Evolutionary conservation across 2,113 vertebrate species (phyloP), one percentile per base, ranked within the genome.

Genomic region (Ceyx cyanopectus): DNA sequence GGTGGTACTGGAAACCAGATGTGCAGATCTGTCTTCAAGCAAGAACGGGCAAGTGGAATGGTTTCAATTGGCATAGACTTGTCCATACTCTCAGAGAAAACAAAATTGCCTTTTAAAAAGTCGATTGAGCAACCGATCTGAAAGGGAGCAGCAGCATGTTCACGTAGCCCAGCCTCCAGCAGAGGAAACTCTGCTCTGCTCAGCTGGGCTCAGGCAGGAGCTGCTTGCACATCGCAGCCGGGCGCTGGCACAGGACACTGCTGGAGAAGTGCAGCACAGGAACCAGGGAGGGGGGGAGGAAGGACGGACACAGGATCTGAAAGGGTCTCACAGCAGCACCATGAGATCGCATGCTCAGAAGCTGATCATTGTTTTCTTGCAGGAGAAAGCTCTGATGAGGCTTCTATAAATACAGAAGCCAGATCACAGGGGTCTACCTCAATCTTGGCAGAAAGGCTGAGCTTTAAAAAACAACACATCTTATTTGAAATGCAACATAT

Each of bases 311-410:
- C 27, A 37, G 26, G 8, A 72, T 80, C 54, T 32, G 50, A 54
- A 65, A 58, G 61, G 85, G 75, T 85, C 94, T 89, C 81, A 91
- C 86, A 95, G 30, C 85, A 85, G 20, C 89, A 89, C 70, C 92
- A 87, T 69, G 84, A 96, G 87, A 94, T 95, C 84, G 96, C 95
- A 94, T 94, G 96, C 95, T 96, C 54, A 10, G 92, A 90, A 91
- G 87, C n/a, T 66, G 54, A 82, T 40, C 66, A 58, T 18, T 77
- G 77, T 95, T 94, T 94, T 94, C 85, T 90, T 85, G 41, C 85
- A 89, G 75, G 41, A 85, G 29, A 94, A 91, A 85, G 65, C 77
- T 94, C 68, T 61, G 66, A 95, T 61, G 80, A 92, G 68, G 62
- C 79, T 96, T 94, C 87, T 94, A 48, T 53, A 97, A 96, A 91